phyloP scores from a whole-genome alignment of 1,140 invertebrate species.

The Tenebrio molitor region DNA sequence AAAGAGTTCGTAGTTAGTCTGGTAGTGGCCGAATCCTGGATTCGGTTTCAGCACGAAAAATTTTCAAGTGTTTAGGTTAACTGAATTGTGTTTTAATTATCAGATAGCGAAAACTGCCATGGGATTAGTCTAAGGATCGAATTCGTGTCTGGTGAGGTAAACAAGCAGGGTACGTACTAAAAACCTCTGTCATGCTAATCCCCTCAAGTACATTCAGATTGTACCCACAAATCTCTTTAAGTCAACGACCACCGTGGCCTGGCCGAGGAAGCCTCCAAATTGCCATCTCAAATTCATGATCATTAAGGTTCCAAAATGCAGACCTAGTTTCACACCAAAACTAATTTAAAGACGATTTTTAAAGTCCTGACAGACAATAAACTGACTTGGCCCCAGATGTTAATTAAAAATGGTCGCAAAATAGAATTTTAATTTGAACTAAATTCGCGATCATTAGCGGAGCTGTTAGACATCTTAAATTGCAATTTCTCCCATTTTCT shows the following conservation, averaged over 20 bases:
- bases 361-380: slow-evolving; percentile 19
- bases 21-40: neutral
- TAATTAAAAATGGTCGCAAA: slow-evolving; percentile 20
- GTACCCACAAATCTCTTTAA: slow-evolving; percentile 15
- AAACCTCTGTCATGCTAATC: slow-evolving; percentile 33
- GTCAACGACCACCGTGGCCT: slow-evolving; percentile 13
- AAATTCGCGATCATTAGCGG: slow-evolving; percentile 17
- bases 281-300: slow-evolving; percentile 36
- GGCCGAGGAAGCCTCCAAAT: neutral
- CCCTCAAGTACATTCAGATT: slow-evolving; percentile 25
- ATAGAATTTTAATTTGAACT: slow-evolving; percentile 16
- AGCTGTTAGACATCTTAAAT: slow-evolving; percentile 7
- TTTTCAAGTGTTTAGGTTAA: slow-evolving; percentile 6
- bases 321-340: slow-evolving; percentile 8
- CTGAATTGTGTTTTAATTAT: slow-evolving; percentile 35
- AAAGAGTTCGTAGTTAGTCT: neutral
- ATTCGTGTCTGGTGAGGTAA: slow-evolving; percentile 28
- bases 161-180: slow-evolving; percentile 33
- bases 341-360: slow-evolving; percentile 25
- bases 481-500: neutral
- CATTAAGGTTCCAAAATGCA: slow-evolving; percentile 19
- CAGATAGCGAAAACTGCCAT: slow-evolving; percentile 35
- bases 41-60: neutral
- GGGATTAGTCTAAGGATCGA: slow-evolving; percentile 39
- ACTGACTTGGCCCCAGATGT: neutral